Conservation (phyloP, 53 echinoderm and acorn worm genomes). For the Crossaster papposus region DNA sequence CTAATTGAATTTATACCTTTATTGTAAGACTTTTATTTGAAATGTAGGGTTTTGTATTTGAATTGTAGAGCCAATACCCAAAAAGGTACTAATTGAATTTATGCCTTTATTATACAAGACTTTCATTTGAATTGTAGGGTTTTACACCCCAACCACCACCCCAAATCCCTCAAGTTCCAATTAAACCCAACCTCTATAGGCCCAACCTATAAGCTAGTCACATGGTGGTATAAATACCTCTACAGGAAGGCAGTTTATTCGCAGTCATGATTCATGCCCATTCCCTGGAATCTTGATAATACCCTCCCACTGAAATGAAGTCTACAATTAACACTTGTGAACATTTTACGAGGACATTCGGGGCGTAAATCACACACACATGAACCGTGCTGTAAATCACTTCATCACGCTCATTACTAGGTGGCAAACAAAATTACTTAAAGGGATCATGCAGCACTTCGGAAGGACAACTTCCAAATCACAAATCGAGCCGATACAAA, state of each 20-base stretch:
- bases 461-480: too few species aligned
- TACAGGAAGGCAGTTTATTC: background rate
- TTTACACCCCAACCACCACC: background rate
- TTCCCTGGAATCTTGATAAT: background rate
- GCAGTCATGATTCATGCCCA: slow-evolving; percentile 6
- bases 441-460: background rate
- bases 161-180: background rate
- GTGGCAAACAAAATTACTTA: background rate
- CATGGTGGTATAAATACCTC: background rate
- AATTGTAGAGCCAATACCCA: too few species aligned
- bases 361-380: slow-evolving; percentile 13
- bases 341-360: slow-evolving; percentile 34
- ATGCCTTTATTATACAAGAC: too few species aligned
- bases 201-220: background rate
- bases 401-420: background rate
- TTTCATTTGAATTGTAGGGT: too few species aligned
- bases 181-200: background rate
- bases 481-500: too few species aligned
- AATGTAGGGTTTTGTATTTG: too few species aligned
- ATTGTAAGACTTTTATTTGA: too few species aligned
- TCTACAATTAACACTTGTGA: slow-evolving; percentile 39
- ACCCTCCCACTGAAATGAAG: background rate
- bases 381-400: slow-evolving; percentile 12
- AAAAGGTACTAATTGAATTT: too few species aligned
- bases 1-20: too few species aligned